Conservation (phyloP, 1,140 invertebrate genomes). For the Drosophila grimshawi region DNA sequence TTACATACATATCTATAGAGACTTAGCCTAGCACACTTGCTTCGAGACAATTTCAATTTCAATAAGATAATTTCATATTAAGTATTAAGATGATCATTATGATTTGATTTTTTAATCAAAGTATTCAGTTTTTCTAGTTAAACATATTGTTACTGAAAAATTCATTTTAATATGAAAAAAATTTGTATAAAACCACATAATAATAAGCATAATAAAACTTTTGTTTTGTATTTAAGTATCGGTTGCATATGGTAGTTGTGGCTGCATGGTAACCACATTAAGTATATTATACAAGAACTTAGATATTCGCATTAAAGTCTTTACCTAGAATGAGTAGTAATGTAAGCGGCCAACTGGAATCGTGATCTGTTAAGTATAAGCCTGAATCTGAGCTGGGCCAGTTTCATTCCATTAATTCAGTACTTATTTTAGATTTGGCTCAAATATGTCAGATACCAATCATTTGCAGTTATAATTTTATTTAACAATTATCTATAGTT, state of each 20-base stretch:
- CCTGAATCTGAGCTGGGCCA: not conserved
- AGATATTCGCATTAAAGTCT: not conserved
- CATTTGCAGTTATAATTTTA: slow-evolving; percentile 23
- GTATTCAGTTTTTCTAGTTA: slow-evolving; percentile 8
- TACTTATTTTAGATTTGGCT: slow-evolving; percentile 15
- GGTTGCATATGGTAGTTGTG: not conserved
- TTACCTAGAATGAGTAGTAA: slow-evolving; percentile 5
- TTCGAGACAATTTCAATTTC: not conserved
- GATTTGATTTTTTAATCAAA: slow-evolving; percentile 20
- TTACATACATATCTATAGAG: slow-evolving; percentile 14
- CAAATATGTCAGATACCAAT: slow-evolving; percentile 17
- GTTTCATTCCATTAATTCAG: slow-evolving; percentile 3
- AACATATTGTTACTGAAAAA: slow-evolving; percentile 19
- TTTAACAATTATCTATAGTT: slow-evolving; percentile 61
- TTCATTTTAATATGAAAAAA: slow-evolving; percentile 31
- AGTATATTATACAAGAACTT: not conserved
- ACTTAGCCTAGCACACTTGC: slow-evolving; percentile 8
- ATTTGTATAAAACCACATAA: slow-evolving; percentile 9
- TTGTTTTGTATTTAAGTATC: slow-evolving; percentile 8
- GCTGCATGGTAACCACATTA: not conserved
- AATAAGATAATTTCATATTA: slow-evolving; percentile 7
- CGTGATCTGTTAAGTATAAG: not conserved
- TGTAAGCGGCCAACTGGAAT: not conserved
- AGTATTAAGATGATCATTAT: slow-evolving; percentile 12
- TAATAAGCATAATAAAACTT: slow-evolving; percentile 39